A percentile compares a stretch with the other conserved stretches of the same genome.
phyloP scores from a whole-genome alignment of 2,888 invertebrate species.

The Rosalia funebris region DNA sequence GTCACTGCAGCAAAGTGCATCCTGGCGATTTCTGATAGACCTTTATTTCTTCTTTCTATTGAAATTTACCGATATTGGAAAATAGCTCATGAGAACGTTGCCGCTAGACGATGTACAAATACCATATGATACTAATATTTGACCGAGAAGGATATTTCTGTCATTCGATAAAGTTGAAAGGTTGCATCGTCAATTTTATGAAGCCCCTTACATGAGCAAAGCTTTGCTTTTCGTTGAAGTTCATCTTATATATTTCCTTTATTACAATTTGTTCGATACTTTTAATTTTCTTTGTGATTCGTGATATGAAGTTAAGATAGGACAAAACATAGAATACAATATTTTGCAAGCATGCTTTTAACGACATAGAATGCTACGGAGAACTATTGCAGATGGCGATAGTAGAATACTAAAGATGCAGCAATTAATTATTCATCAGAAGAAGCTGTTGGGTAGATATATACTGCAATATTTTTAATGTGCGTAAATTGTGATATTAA shows the following conservation, averaged over 20 bases:
- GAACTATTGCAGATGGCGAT: no score
- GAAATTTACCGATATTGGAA: constrained; percentile 13
- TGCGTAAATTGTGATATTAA: no score
- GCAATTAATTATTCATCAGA: no score
- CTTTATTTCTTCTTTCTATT: constrained; percentile 14
- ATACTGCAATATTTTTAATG: no score
- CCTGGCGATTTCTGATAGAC: constrained; percentile 4
- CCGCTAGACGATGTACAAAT: constrained; percentile 11
- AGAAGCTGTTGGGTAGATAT: no score
- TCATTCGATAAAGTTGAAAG: constrained; percentile 8
- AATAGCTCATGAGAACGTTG: constrained; percentile 5
- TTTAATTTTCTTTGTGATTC: constrained; percentile 9
- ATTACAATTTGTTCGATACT: not conserved
- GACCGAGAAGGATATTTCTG: constrained; percentile 13
- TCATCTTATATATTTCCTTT: not conserved
- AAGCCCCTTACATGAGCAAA: constrained; percentile 23
- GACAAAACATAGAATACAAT: not conserved
- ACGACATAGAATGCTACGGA: no score
- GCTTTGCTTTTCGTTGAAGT: constrained; percentile 17
- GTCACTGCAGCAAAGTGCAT: constrained; percentile 22
- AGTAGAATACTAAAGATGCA: no score
- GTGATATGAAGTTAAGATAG: not conserved
- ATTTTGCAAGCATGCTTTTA: no score
- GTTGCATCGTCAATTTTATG: constrained; percentile 25
- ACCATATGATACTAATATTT: constrained; percentile 16